Conservation (phyloP, 1,140 invertebrate genomes). For the Formica exsecta region DNA sequence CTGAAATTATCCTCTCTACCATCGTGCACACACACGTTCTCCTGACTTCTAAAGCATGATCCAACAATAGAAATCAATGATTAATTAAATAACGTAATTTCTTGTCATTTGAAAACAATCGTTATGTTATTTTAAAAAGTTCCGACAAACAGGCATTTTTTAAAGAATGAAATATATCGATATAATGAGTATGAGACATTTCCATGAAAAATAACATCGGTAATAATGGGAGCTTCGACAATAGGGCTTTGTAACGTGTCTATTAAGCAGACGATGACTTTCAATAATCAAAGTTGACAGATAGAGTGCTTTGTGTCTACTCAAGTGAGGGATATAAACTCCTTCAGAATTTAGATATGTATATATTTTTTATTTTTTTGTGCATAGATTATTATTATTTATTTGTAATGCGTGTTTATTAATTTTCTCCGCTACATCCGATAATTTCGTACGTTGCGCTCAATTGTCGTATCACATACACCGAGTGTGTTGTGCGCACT, state of each 20-base stretch:
- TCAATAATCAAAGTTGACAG: neutral
- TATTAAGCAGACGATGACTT: neutral
- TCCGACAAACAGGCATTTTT: neutral
- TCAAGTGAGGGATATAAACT: neutral
- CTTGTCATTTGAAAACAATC: neutral
- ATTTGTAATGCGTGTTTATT: too few relatives aligned
- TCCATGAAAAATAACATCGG: neutral
- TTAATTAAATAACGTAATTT: neutral
- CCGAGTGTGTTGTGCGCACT: too few relatives aligned
- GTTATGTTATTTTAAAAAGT: neutral
- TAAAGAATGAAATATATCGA: neutral
- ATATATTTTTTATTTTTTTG: too few relatives aligned
- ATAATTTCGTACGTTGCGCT: neutral
- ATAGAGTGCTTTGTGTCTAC: neutral
- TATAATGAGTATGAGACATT: neutral
- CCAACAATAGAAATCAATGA: neutral
- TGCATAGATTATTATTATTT: too few relatives aligned
- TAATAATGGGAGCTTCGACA: neutral
- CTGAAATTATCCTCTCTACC: neutral
- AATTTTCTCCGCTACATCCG: too few relatives aligned
- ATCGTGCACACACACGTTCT: neutral
- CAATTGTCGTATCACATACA: neutral
- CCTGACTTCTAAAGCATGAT: neutral
- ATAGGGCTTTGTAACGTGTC: neutral
- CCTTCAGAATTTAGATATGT: too few relatives aligned